Base-by-base conservation (phyloP, 1,140 invertebrate genomes). In the Drosophila orosa region DNA sequence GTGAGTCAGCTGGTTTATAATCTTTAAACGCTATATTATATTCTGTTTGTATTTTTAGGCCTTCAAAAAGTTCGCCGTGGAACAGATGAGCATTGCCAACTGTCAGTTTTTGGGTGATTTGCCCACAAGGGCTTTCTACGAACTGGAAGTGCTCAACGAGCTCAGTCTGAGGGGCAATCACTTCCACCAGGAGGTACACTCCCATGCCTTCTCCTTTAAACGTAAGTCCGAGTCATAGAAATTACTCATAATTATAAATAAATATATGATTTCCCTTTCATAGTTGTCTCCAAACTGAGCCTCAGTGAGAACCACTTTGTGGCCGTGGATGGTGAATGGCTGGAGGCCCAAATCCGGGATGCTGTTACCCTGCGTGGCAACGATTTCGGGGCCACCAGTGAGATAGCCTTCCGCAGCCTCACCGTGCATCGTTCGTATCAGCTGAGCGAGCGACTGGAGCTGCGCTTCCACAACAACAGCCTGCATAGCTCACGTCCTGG, bases 21-120 rank as follows among this genome's bases (percentile, higher is more conserved):
- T 15, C 17, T 3, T 42, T 5, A 2, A 2, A 24, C 8, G 3
- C 0, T 24, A 15, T 24, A 22, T 45, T 12, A 22, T 22, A 0
- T 9, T 4, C 22, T 4, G 3, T 37, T 40, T n/a, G n/a, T n/a
- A n/a, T n/a, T n/a, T 33, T 40, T 24, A 92, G 89, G 94, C 95
- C 3, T 96, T 97, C 77, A 97, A 96, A 65, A 96, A 96, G 90
- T 96, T 97, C 82, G 93, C 94, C 29, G 94, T 95, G 0, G 92
- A 94, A 31, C 94, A 94, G 68, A 92, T 96, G 73, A 91, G 94
- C 31, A 92, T 96, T 29, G 93, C 93, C 2, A 91, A 92, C 63
- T 92, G 92, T 17, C 91, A 82, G 5, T 93, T 96, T 35, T 84
- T 92, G 3, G 85, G 90, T 0, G 81, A 92, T 31, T 63, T 95